Evolutionary conservation across 2,888 invertebrate genomes (phyloP).

Genomic region (Chymomyza procnemis): DNA sequence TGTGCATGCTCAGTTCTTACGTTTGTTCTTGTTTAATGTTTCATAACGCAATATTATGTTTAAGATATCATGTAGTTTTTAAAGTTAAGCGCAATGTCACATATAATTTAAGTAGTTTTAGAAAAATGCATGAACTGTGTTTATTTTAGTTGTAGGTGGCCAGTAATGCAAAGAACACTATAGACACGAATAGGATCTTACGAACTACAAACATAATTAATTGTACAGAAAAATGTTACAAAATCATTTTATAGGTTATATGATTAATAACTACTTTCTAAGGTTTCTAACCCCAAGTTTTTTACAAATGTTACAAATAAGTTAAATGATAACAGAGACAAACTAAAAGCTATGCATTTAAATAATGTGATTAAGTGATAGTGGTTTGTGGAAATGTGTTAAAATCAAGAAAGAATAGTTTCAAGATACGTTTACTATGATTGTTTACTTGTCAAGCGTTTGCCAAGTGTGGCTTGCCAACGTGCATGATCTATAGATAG

Average conservation of each 20-base stretch:
- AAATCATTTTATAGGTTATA: not conserved
- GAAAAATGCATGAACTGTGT: slow-evolving; percentile 2
- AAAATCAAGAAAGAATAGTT: too few relatives aligned
- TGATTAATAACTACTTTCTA: not conserved
- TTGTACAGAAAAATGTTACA: not conserved
- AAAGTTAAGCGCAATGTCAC: not conserved
- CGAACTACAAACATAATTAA: not conserved
- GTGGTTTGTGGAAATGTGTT: not conserved
- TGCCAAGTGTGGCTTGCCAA: not conserved
- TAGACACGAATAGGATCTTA: not conserved
- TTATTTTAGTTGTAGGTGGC: slow-evolving; percentile 7
- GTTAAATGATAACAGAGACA: not conserved
- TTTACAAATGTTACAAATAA: not conserved
- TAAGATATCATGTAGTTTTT: not conserved
- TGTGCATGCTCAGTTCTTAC: not conserved
- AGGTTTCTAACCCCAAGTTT: not conserved
- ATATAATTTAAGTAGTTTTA: too few relatives aligned
- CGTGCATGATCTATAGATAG: not conserved
- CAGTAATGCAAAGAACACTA: too few relatives aligned
- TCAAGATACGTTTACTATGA: too few relatives aligned
- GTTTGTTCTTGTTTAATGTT: not conserved
- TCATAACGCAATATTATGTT: not conserved
- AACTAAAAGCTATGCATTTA: not conserved
- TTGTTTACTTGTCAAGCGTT: too few relatives aligned
- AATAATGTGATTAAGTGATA: not conserved